phyloP scores from a whole-genome alignment of 1,140 invertebrate genomes.

The Acromyrmex charruanus region DNA sequence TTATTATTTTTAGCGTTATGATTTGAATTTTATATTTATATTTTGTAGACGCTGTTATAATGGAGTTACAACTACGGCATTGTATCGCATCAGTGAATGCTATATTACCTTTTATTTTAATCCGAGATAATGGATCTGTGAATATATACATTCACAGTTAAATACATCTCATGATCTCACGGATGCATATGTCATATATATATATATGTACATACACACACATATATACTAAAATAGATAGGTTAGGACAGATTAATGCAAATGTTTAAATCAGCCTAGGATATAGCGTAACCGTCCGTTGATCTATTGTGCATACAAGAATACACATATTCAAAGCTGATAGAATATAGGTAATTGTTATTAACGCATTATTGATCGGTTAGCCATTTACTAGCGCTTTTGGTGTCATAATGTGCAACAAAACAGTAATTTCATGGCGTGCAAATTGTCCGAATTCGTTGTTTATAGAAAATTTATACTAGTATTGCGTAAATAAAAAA shows the following conservation, averaged over 20 bases:
- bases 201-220: neutral
- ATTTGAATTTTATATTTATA: conserved; percentile 7
- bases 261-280: conserved; percentile 11
- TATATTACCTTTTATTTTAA: conserved; percentile 13
- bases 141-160: neutral
- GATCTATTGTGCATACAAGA: conserved; percentile 18
- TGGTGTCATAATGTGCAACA: neutral
- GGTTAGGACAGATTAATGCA: conserved; percentile 28
- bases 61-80: neutral
- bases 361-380: conserved; percentile 13
- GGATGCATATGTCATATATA: neutral
- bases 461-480: neutral
- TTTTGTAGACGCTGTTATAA: neutral
- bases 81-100: no score
- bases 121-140: conserved; percentile 1
- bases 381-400: neutral
- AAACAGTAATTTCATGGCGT: neutral
- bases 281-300: neutral
- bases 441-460: neutral
- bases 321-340: conserved; percentile 10
- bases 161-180: neutral
- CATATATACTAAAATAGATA: neutral
- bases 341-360: conserved; percentile 25
- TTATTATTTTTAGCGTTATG: neutral
- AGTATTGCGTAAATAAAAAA: neutral